Evolutionary conservation across 2,797 vertebrate genomes (phyloP).

Genomic region (Notamacropus eugenii): DNA sequence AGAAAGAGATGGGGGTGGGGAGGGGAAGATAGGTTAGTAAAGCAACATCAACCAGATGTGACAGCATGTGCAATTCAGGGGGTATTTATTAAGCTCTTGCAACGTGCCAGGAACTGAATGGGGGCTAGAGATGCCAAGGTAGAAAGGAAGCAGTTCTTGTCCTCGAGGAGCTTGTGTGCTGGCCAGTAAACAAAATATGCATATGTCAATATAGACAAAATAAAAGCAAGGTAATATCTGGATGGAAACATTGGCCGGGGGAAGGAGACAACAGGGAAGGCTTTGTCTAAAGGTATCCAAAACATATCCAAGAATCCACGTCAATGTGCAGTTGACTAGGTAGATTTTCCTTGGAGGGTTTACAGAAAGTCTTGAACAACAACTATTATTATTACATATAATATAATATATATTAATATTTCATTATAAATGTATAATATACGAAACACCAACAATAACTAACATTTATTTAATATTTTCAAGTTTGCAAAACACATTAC

Average conservation of each 20-base stretch:
- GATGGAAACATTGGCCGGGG: not conserved
- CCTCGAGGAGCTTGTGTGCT: not conserved
- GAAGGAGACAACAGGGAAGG: not conserved
- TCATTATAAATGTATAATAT: no score
- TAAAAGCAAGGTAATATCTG: not conserved
- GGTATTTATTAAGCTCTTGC: not conserved
- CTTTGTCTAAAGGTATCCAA: not conserved
- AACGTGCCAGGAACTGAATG: not conserved
- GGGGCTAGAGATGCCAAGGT: not conserved
- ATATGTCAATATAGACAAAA: not conserved
- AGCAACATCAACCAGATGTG: not conserved
- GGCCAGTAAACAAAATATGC: not conserved
- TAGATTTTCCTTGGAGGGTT: not conserved
- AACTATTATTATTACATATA: no score
- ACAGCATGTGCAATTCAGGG: not conserved
- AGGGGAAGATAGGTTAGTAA: not conserved
- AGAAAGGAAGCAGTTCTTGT: not conserved
- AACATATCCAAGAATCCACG: not conserved
- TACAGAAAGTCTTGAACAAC: not conserved
- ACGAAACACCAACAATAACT: not conserved
- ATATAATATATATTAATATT: no score
- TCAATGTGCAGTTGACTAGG: rapidly evolving
- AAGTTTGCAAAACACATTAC: not conserved
- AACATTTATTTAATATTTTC: not conserved
- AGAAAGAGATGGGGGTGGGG: not conserved